Evolutionary conservation across 2,113 vertebrate species (phyloP), one percentile per base, ranked within the genome.

Genomic region (Anhinga anhinga): DNA sequence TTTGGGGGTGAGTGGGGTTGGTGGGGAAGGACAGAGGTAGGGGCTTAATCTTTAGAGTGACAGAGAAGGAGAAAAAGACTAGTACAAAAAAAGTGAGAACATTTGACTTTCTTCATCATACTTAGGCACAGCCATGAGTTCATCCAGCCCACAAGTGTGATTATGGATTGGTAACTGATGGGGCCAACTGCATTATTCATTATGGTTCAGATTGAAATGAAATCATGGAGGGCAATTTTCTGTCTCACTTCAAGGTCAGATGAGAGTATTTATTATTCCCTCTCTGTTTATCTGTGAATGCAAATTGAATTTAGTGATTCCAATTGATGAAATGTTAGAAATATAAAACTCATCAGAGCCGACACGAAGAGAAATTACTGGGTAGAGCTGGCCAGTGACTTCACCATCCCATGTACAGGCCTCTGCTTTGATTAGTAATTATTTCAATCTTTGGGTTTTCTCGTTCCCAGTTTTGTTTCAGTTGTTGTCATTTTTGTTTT

Each of bases 221-320:
- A 98, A 98, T 98, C 93, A 63, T 71, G 7, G 92, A 97, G 97
- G 97, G 92, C 90, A 95, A 95, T 98, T 98, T 98, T 98, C 95
- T 96, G 96, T 98, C 96, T 98, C 96, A 87, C 98, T 97, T 97
- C 98, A 98, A 97, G 97, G 98, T 98, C 98, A 97, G 94, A 98
- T 53, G 97, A 97, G 96, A 96, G 96, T 97, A 97, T 97, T 98
- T 98, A 96, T 96, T 66, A 86, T 91, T 98, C 94, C 95, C 92
- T 98, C 97, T 98, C 98, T 98, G 98, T 98, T 98, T 98, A 98
- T 98, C 97, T 96, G 97, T 71, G 89, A 95, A 98, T 98, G 98
- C 98, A 98, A 93, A 98, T 98, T 98, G 96, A 97, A 97, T 98
- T 96, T 98, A 97, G 96, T 95, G 97, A 96, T 97, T 97, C 70